Evolutionary conservation across 2,113 vertebrate species (phyloP), one percentile per base, ranked within the genome.

Genomic region (Neolamprologus kungweensis): DNA sequence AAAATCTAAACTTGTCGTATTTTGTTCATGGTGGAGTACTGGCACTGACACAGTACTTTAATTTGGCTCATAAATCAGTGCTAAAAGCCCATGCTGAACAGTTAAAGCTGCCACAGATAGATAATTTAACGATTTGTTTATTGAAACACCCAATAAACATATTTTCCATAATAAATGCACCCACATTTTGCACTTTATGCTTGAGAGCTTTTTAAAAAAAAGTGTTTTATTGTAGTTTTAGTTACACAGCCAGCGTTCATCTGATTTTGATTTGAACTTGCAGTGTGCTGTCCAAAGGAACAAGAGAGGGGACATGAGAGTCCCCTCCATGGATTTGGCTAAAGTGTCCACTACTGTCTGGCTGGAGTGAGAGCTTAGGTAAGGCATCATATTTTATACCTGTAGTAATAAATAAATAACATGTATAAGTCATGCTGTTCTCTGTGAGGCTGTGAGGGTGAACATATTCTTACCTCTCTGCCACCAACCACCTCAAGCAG

Each of bases 201-300:
- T 47, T 28, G 4, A 47, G 71, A 45, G 40, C 42, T 47, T 75
- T 73, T 47, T 4, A 6, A 73, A 75, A 73, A 47, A 75, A 73
- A 0, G 3, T 45, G 10, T 33, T 21, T 23, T 57, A 13, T 54
- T 47, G 5, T 9, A 21, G 68, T 12, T 83, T 40, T 42, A 28
- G 55, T 23, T n/a, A 75, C 42, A 16, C 1, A 31, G 4, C 21
- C 19, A 57, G 11, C 2, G 1, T 84, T 78, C 14, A 31, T 3
- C 3, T 57, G 26, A 7, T 19, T 6, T 86, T 35, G 9, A 58
- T 19, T 23, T 17, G 14, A 19, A 60, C 21, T 82, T 93, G 98
- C 98, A 98, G 88, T 98, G 97, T 40, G 98, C 97, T 0, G 97
- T 97, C 0, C 98, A 98, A 88, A 98, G 94, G 57, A 98, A 97